Percentiles rank a stretch among this genome's conserved stretches.
Conservation (phyloP, 2,888 invertebrate species). For the Fabriciana adippe region DNA sequence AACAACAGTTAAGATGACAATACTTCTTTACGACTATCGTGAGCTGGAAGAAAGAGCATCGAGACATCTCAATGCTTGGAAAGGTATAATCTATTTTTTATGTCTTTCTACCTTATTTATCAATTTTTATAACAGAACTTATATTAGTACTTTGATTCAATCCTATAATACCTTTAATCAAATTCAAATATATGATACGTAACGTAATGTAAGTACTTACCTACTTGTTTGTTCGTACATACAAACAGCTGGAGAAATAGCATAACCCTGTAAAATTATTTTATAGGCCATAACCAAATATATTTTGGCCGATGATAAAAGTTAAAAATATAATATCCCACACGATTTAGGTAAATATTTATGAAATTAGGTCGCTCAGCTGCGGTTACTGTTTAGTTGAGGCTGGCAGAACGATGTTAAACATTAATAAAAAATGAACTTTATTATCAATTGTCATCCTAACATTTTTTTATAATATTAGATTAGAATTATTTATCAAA, state of each 20-base stretch:
- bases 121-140: neutral
- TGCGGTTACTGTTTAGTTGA: conserved; percentile 15
- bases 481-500: neutral
- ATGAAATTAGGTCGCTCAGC: conserved; percentile 29
- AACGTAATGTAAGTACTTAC: too few species aligned
- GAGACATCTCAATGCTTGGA: conserved; percentile 66
- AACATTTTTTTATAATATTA: neutral
- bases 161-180: too few species aligned
- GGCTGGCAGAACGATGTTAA: too few species aligned
- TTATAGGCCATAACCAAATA: conserved; percentile 22
- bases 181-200: too few species aligned
- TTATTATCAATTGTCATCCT: too few species aligned
- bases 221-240: too few species aligned
- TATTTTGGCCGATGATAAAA: conserved; percentile 30
- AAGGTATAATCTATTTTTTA: conserved; percentile 54
- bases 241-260: too few species aligned
- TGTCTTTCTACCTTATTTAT: neutral
- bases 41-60: conserved; percentile 68
- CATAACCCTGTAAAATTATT: conserved; percentile 15
- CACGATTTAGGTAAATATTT: conserved; percentile 36
- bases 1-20: conserved; percentile 55
- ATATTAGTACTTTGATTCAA: too few species aligned
- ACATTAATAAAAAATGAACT: too few species aligned
- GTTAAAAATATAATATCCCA: conserved; percentile 36
- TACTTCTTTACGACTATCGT: conserved; percentile 65